Evolutionary conservation across 2,113 vertebrate species (phyloP).

Genomic region (Peromyscus leucopus): DNA sequence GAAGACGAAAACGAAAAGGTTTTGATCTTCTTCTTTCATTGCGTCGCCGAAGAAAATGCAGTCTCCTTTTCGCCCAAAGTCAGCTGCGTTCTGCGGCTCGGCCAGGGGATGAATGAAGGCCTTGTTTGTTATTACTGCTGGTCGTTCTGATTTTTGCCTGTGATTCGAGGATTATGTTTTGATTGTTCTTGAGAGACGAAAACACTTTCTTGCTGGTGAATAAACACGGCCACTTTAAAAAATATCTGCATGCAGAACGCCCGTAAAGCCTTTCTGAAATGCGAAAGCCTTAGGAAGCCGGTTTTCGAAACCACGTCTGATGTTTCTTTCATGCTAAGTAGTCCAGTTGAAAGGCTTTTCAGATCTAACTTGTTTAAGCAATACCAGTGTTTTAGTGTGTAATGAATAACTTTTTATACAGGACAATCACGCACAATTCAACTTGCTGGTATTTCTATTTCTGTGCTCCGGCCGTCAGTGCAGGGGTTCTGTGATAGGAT

Average conservation of each 20-base stretch:
- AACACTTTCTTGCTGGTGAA: constrained; percentile 89
- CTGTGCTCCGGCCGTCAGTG: constrained; percentile 84
- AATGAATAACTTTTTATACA: constrained; percentile 91
- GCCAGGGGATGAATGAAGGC: constrained; percentile 86
- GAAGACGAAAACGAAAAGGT: constrained; percentile 62
- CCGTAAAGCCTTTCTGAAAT: constrained; percentile 88
- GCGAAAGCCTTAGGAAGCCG: constrained; percentile 86
- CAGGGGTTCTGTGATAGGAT: constrained; percentile 87
- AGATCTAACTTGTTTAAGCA: constrained; percentile 91
- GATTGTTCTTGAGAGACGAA: constrained; percentile 87
- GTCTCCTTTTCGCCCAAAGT: constrained; percentile 81
- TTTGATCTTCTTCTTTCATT: constrained; percentile 72
- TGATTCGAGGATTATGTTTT: constrained; percentile 90
- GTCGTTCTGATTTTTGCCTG: constrained; percentile 87
- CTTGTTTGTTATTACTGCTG: constrained; percentile 88
- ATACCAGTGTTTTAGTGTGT: constrained; percentile 90
- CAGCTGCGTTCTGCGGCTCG: constrained; percentile 86
- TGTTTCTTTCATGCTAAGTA: constrained; percentile 90
- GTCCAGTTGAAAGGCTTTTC: constrained; percentile 90
- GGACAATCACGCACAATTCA: constrained; percentile 87
- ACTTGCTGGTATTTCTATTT: constrained; percentile 87
- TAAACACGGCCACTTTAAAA: constrained; percentile 88
- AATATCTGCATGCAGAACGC: constrained; percentile 90
- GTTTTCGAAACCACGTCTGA: constrained; percentile 82
- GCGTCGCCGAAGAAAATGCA: constrained; percentile 72